Conservation (phyloP, 2,888 invertebrate genomes). For the Chamaedrilus cognettii region DNA sequence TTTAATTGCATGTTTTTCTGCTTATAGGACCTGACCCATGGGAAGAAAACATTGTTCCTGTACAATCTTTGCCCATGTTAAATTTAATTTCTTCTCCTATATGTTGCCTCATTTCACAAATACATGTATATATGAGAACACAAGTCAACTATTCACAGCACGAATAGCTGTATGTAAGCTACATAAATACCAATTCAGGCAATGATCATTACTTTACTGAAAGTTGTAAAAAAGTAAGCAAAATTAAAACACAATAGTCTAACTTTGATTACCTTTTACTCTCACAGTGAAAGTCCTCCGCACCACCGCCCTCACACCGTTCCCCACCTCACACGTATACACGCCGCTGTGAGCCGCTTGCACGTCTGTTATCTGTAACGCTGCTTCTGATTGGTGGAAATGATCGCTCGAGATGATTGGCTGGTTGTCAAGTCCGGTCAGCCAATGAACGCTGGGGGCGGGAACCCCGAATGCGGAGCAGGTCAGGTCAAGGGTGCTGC, state of each 20-base stretch:
- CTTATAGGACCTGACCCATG: no score
- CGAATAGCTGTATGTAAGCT: no score
- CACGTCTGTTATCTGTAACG: neutral
- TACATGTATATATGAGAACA: no score
- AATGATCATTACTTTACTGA: no score
- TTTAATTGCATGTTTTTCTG: no score
- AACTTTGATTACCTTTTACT: neutral
- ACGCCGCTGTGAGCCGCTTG: neutral
- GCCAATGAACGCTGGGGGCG: neutral
- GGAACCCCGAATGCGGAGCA: neutral
- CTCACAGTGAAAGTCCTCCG: neutral
- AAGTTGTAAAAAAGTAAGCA: no score
- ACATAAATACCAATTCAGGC: no score
- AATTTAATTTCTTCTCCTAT: no score
- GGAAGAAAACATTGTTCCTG: no score
- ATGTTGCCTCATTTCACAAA: no score
- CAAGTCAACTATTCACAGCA: no score
- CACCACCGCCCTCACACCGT: neutral
- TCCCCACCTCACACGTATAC: neutral
- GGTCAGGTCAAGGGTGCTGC: neutral
- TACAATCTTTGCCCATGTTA: no score
- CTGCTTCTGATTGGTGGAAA: conserved; percentile 1
- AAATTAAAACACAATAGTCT: neutral
- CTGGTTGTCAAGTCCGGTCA: neutral
- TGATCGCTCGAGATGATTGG: neutral